Percentiles rank a stretch among this genome's conserved stretches.
Evolutionary conservation across 1,140 invertebrate species (phyloP).

Genomic region (Diorhabda sublineata): DNA sequence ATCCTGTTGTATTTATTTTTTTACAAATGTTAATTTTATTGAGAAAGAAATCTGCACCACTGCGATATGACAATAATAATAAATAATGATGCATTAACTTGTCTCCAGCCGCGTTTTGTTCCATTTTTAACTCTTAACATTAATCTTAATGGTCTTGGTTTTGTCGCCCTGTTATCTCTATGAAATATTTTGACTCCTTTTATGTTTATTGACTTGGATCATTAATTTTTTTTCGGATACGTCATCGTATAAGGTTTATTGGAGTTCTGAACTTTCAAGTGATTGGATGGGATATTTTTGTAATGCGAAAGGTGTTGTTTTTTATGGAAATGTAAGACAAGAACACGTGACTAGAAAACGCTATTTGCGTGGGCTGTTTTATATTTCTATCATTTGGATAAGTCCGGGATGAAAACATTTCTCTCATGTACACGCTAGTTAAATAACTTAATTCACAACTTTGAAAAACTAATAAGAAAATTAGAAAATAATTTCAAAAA

Average conservation of each 20-base stretch:
- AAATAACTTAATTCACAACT: too few species aligned
- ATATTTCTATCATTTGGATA: too few species aligned
- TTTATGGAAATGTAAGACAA: too few species aligned
- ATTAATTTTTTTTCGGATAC: slow-evolving; percentile 12
- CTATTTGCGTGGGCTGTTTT: too few species aligned
- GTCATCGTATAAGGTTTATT: not conserved
- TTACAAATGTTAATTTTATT: too few species aligned
- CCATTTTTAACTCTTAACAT: slow-evolving; percentile 15
- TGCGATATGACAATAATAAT: slow-evolving; percentile 16
- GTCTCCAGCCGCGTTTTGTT: slow-evolving; percentile 12
- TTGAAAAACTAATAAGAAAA: too few species aligned
- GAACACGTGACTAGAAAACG: too few species aligned
- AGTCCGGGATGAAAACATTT: too few species aligned
- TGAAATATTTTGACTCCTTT: slow-evolving; percentile 16
- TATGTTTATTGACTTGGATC: slow-evolving; percentile 16
- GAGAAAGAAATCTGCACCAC: not conserved
- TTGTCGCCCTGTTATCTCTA: slow-evolving; percentile 17
- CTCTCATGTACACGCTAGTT: too few species aligned
- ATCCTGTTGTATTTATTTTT: too few species aligned
- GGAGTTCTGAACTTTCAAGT: not conserved
- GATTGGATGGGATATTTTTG: not conserved
- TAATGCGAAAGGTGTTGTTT: too few species aligned
- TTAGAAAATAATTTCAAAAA: too few species aligned
- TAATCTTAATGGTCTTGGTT: slow-evolving; percentile 20
- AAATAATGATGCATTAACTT: slow-evolving; percentile 24